These are phyloP conservation scores for Cryptocheilus praepositus DNA, from an alignment of 2,888 invertebrate genomes.

Conservation along the genomic window DNA sequence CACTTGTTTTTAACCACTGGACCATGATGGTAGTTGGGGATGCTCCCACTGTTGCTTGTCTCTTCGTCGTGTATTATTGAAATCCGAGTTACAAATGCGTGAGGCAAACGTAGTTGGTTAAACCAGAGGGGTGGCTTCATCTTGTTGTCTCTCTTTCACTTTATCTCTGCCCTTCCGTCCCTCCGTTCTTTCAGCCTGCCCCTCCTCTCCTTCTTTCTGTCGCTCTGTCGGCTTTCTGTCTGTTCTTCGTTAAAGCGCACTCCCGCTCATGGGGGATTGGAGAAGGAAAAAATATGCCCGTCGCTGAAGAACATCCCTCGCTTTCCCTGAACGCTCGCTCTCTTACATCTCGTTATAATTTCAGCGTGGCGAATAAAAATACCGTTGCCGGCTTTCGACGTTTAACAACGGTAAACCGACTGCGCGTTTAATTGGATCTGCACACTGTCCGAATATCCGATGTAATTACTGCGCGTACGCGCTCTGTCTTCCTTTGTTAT, in stretches of 20 bases:
- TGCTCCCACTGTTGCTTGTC: constrained; percentile 34
- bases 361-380: too few relatives aligned
- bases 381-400: not conserved
- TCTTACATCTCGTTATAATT: too few relatives aligned
- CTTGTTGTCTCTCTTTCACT: constrained; percentile 22
- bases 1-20: constrained; percentile 64
- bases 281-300: constrained; percentile 6
- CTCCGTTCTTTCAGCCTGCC: constrained; percentile 18
- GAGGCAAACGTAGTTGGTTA: constrained; percentile 58
- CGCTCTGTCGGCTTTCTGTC: constrained; percentile 24
- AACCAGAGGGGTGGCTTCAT: constrained; percentile 45
- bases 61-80: constrained; percentile 56
- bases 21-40: constrained; percentile 44
- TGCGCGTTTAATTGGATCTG: not conserved
- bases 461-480: too few relatives aligned
- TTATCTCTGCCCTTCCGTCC: constrained; percentile 15
- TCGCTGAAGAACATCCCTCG: not conserved
- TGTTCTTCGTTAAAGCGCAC: constrained; percentile 43
- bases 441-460: too few relatives aligned
- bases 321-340: too few relatives aligned
- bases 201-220: not conserved
- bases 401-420: not conserved
- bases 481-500: too few relatives aligned
- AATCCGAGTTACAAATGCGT: constrained; percentile 55
- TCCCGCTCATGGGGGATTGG: constrained; percentile 20